These are phyloP conservation scores for Notolepis coatsorum DNA, from an alignment of 2,797 vertebrate species.

Conservation along the genomic window DNA sequence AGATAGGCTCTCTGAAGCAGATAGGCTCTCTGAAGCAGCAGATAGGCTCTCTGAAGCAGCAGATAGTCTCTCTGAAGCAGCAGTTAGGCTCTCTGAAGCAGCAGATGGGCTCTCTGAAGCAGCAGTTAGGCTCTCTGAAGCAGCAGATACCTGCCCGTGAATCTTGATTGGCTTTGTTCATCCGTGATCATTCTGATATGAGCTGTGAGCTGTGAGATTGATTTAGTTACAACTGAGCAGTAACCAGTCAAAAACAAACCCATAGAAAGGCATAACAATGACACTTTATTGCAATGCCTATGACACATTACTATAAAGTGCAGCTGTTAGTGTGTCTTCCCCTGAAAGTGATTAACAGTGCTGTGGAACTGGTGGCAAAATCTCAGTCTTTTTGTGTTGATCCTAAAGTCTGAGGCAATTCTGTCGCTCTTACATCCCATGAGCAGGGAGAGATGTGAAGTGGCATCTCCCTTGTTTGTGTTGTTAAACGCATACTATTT, in stretches of 20 bases:
- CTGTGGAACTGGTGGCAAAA: constrained; percentile 12
- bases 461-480: constrained; percentile 7
- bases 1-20: no score
- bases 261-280: constrained; percentile 18
- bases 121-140: no score
- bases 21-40: no score
- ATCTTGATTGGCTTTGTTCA: background rate
- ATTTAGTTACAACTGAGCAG: constrained; percentile 1
- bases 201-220: background rate
- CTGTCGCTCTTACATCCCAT: no score
- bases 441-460: constrained; percentile 11
- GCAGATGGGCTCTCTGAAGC: no score
- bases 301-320: constrained; percentile 21
- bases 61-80: no score
- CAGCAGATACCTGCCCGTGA: background rate
- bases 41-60: no score
- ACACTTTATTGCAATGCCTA: constrained; percentile 9
- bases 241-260: background rate
- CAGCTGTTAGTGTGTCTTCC: constrained; percentile 9
- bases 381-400: background rate
- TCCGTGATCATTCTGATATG: background rate
- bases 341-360: constrained; percentile 13
- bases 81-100: no score
- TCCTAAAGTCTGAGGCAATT: no score
- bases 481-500: constrained; percentile 13